Percentiles rank a stretch among this genome's conserved stretches.
phyloP scores from a whole-genome alignment of 2,888 invertebrate species.

The Seladonia tumulorum region DNA sequence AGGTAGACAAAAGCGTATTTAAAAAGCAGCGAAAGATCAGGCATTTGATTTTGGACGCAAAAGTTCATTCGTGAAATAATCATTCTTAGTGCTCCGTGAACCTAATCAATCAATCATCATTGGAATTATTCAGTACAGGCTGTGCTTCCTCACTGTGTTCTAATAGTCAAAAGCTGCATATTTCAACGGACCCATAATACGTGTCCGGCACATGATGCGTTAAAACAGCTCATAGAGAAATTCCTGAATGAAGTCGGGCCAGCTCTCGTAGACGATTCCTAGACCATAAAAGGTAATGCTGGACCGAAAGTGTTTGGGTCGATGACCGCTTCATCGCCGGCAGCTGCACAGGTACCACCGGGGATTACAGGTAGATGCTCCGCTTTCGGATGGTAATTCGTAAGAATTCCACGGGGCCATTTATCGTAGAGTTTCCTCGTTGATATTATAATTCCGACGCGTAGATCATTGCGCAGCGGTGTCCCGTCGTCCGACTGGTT shows the following conservation, averaged over 20 bases:
- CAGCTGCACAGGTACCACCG: conserved; percentile 66
- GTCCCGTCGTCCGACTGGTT: neutral
- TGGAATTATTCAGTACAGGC: no score
- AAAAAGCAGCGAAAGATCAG: no score
- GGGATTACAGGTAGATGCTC: conserved; percentile 55
- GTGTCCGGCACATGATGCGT: neutral
- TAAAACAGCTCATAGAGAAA: neutral
- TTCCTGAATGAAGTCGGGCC: neutral
- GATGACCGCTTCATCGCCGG: conserved; percentile 66
- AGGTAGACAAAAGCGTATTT: no score
- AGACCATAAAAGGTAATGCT: conserved; percentile 57
- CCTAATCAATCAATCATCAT: no score
- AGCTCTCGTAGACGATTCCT: conserved; percentile 51
- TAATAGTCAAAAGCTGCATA: no score
- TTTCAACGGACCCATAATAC: no score
- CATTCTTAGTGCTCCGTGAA: no score
- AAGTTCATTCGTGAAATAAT: no score
- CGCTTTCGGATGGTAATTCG: conserved; percentile 54
- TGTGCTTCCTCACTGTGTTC: no score
- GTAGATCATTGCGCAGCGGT: neutral
- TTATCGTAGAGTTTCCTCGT: neutral
- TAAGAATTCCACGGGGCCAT: conserved; percentile 29
- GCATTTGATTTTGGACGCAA: no score
- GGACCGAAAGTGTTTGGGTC: conserved; percentile 62
- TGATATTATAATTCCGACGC: conserved; percentile 2